Base-by-base conservation (phyloP, 2,113 vertebrate species). In the Synodontis membranacea region DNA sequence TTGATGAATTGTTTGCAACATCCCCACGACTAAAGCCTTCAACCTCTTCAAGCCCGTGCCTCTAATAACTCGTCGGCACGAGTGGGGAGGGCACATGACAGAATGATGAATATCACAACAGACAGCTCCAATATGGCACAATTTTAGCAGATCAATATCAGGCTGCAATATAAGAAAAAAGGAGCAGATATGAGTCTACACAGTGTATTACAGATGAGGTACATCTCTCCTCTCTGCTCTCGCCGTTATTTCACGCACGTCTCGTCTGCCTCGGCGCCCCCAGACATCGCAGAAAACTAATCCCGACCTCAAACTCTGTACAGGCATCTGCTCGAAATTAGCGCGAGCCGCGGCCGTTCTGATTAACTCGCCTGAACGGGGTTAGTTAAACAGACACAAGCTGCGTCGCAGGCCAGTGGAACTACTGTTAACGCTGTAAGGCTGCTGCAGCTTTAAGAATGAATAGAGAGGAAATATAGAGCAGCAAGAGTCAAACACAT, bases 91-190 rank as follows among this genome's bases (percentile, higher is more conserved):
- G 95, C 95, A 97, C 96, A 96, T 98, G 97, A 99, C 97, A 98
- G 95, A 92, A 97, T 99, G 97, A 99, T 98, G 97, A 98, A 99
- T 98, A 98, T 97, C 96, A 97, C 97, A 98, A 97, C 97, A 98
- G 97, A 99, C 97, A 99, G 96, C 97, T 98, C 97, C 98, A 99
- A 98, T 98, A 99, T 98, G 97, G 97, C 96, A 97, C 97, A 97
- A 97, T 98, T 98, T 99, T 96, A 97, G 95, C 96, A 97, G 97
- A 99, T 99, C 97, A 97, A 99, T 99, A 99, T 99, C 97, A 97
- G 95, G 92, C 96, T 96, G 97, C 97, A 97, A 98, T 98, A 97
- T 98, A 96, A 97, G 96, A 97, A 97, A 97, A 97, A 97, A 97
- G 97, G 96, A 97, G 96, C 96, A 97, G 97, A 98, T 99, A 98